phyloP scores from a whole-genome alignment of 2,113 vertebrate species.

The Pelecanus crispus region DNA sequence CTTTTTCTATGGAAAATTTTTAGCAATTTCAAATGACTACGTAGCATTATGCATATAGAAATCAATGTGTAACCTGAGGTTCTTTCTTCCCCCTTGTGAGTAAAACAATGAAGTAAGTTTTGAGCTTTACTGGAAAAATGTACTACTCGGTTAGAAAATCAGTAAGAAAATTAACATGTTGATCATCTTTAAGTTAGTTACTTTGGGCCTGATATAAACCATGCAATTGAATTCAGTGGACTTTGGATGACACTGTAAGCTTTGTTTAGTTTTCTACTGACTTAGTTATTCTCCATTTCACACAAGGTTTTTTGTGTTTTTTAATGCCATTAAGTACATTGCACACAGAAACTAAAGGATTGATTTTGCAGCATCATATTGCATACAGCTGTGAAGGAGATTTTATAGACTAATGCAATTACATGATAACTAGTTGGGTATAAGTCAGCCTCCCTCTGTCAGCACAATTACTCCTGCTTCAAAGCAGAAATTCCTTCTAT shows the following conservation, averaged over 20 bases:
- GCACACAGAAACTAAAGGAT: neutral
- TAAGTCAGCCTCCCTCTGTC: neutral
- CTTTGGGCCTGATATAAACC: neutral
- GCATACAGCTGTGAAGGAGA: neutral
- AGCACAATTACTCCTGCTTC: conserved; percentile 3
- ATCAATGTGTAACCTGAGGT: neutral
- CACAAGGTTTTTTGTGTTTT: neutral
- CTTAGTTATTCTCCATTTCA: neutral
- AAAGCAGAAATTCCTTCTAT: conserved; percentile 29
- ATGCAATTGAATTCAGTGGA: neutral
- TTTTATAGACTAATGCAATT: neutral
- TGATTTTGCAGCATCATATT: neutral
- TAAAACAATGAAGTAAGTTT: neutral
- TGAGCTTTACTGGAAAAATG: neutral
- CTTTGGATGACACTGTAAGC: neutral
- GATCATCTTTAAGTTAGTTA: neutral
- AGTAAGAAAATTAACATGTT: neutral
- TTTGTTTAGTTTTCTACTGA: neutral
- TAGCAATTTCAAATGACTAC: neutral
- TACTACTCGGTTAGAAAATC: neutral
- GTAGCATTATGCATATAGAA: neutral
- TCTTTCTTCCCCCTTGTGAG: neutral
- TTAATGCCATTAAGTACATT: neutral
- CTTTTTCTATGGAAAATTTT: neutral
- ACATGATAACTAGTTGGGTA: neutral